Base-by-base conservation (phyloP, 1,140 invertebrate species). In the Piezodorus guildinii region DNA sequence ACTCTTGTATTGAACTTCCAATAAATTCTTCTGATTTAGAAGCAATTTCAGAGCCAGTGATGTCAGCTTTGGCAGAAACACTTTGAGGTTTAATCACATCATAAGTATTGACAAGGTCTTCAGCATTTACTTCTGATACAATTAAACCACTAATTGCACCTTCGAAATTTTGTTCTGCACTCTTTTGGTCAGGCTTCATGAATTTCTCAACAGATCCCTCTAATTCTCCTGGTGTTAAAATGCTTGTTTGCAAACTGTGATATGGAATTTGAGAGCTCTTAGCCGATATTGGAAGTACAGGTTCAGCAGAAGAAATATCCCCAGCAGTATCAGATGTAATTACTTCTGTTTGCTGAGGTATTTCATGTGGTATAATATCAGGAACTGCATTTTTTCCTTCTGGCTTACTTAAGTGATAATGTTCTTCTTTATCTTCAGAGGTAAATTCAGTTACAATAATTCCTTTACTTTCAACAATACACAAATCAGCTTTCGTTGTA, bases 381-480 rank as follows among this genome's bases (percentile, higher is more conserved):
- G 69, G 56, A 2, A 65, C 51, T 27, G 65, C 69, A 43, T 23
- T 62, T 61, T 64, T 69, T 45, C 62, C 67, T 68, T 64, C 62
- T n/a, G 65, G 65, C 43, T 27, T 39, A 23, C 60, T 46, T 19
- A 60, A 30, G 21, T 58, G 19, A 56, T 67, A 69, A 12, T 58
- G 56, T 19, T 66, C 68, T 70, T 74, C 72, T 61, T 73, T 73
- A 59, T 74, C 72, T 68, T 72, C 69, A n/a, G 65, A 46, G 12
- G 67, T 67, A 25, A 72, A 64, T 70, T 74, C 69, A 12, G 69
- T 68, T 30, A 72, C 65, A 39, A 69, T 71, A 3, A 77, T 70
- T 10, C 69, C 69, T 46, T 73, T 73, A 8, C 71, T 71, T 62
- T 75, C 73, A 65, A 77, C 73, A 15, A 77, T 58, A 10, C 69